phyloP scores from a whole-genome alignment of 2,888 invertebrate genomes.

The Lissonota sp. region DNA sequence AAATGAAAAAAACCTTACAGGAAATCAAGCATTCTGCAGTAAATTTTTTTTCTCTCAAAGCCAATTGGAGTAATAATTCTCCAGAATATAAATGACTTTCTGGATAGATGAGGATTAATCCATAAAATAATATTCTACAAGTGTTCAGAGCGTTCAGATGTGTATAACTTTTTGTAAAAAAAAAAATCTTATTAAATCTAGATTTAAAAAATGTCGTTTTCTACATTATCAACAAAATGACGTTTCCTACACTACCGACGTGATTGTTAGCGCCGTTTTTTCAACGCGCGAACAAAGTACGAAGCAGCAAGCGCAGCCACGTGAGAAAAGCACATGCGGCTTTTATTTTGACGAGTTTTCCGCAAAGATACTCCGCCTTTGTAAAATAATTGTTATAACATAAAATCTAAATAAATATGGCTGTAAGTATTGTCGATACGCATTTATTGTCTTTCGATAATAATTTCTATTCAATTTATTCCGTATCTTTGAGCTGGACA shows the following conservation, averaged over 20 bases:
- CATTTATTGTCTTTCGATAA: slow-evolving; percentile 2
- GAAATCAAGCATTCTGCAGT: slow-evolving; percentile 41
- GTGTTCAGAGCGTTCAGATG: slow-evolving; percentile 42
- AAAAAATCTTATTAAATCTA: slow-evolving; percentile 32
- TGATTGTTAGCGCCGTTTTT: no score
- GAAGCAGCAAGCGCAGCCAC: slow-evolving; percentile 24
- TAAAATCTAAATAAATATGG: slow-evolving; percentile 49
- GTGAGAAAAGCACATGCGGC: slow-evolving; percentile 50
- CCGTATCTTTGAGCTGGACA: neutral
- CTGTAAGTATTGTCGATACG: slow-evolving; percentile 41
- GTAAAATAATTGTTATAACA: slow-evolving; percentile 32
- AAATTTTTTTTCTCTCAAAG: slow-evolving; percentile 21
- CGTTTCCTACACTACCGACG: no score
- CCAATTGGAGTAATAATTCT: slow-evolving; percentile 22
- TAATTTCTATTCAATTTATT: neutral
- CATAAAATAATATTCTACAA: slow-evolving; percentile 53
- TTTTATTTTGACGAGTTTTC: slow-evolving; percentile 22
- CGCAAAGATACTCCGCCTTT: slow-evolving; percentile 10
- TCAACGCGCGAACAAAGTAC: no score
- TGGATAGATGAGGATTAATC: slow-evolving; percentile 33
- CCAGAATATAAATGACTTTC: slow-evolving; percentile 22
- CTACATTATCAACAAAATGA: neutral
- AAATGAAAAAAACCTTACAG: slow-evolving; percentile 24
- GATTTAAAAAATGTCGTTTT: neutral
- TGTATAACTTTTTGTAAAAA: slow-evolving; percentile 64